Base-by-base conservation (phyloP, 2,113 vertebrate species). In the Hyla sarda region DNA sequence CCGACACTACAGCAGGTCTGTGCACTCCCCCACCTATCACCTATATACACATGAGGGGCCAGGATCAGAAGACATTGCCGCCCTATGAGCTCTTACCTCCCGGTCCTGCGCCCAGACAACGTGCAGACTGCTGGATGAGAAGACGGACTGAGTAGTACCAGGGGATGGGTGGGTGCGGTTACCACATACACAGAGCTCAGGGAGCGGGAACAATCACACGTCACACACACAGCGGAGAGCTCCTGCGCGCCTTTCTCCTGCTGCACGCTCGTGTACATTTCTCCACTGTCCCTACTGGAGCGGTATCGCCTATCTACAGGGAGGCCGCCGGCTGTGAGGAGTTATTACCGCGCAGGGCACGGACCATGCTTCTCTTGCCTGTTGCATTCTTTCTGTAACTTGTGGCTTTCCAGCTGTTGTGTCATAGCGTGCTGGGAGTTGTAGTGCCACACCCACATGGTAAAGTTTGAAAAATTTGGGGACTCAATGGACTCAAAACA, bases 121-220 rank as follows among this genome's bases (percentile, higher is more conserved):
- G 54, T 30, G 72, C 82, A n/a, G 23, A 45, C 21, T 5, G 52
- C 52, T 56, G 32, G 28, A 28, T 28, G 56, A 21, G 21, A 34
- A 54, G 83, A 78, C 23, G 75, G 60, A 79, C 41, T 78, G 74
- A 78, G 37, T 10, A 76, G 41, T 37, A 34, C 41, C 28, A 0
- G 71, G 12, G 25, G 54, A 34, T 30, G 50, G 25, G 58, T 65
- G 83, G 83, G 83, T 78, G 83, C 58, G 83, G 83, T n/a, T 52
- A 8, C 11, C 83, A 85, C 83, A 77, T 77, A 77, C 56, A 50
- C 73, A 85, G 0, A 34, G 47, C 60, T 19, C 28, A 50, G 74
- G 82, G 45, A 78, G 5, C 19, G 83, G 16, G 48, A 47, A 23
- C 34, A 67, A 52, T 13, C 52, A 3, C 56, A 12, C 14, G 45